A percentile compares a stretch with the other conserved stretches of the same genome.
Evolutionary conservation across 2,113 vertebrate genomes (phyloP).

Genomic region (Peucedramus taeniatus): DNA sequence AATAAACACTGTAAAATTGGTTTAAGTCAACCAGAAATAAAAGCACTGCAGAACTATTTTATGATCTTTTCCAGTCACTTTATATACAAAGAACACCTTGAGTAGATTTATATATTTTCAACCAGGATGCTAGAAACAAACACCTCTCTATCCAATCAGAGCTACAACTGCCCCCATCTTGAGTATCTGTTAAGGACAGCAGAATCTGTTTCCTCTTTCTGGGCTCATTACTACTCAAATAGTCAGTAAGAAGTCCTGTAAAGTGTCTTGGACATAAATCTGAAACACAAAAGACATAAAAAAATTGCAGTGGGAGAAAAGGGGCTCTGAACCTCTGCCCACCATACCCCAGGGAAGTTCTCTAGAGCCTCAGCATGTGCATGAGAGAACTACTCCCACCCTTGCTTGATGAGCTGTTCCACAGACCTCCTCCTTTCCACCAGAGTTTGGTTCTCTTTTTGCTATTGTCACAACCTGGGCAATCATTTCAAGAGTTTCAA

Average conservation of each 20-base stretch:
- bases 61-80: background rate
- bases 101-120: background rate
- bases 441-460: background rate
- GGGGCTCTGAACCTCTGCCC: background rate
- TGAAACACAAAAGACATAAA: background rate
- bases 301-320: background rate
- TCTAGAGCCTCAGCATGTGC: background rate
- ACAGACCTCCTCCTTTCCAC: background rate
- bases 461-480: background rate
- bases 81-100: background rate
- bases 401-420: background rate
- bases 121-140: background rate
- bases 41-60: background rate
- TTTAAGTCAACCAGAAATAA: background rate
- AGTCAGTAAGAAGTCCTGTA: background rate
- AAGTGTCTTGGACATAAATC: background rate
- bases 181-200: background rate
- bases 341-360: background rate
- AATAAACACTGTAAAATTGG: background rate
- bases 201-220: background rate
- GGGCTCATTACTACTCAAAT: background rate
- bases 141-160: background rate
- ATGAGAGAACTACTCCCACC: background rate
- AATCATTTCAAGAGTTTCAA: background rate
- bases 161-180: background rate